Conservation (phyloP, 2,113 vertebrate species). For the Ptilorrhoa leucosticta region DNA sequence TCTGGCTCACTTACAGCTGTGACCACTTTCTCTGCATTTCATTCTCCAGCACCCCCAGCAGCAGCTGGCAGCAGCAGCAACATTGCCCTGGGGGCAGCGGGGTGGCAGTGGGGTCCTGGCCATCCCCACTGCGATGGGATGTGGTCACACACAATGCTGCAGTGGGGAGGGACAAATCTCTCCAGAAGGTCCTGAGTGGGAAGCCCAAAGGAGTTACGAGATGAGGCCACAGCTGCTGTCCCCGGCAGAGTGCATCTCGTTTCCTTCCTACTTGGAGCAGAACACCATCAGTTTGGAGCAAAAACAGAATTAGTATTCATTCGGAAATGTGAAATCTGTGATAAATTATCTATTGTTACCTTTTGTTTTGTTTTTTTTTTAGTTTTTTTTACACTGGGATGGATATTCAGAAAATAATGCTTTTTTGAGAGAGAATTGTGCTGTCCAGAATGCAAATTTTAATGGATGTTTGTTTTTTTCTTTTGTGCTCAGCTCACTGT, state of each 20-base stretch:
- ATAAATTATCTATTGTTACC: background rate
- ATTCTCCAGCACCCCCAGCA: background rate
- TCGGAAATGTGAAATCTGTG: rapidly evolving
- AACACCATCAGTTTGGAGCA: rapidly evolving
- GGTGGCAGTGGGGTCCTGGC: background rate
- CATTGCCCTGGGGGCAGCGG: rapidly evolving
- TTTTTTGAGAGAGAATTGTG: background rate
- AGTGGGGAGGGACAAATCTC: background rate
- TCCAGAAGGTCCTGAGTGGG: rapidly evolving
- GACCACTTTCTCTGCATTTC: background rate
- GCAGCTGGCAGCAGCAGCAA: background rate
- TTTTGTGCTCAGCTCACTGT: background rate
- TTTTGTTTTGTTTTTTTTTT: background rate
- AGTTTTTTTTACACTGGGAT: rapidly evolving
- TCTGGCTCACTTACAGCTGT: background rate
- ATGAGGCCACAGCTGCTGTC: background rate
- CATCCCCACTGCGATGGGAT: background rate
- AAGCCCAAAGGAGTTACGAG: background rate
- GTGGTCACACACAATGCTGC: background rate
- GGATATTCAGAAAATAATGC: background rate
- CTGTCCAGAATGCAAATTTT: background rate
- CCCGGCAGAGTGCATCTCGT: rapidly evolving
- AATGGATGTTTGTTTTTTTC: rapidly evolving
- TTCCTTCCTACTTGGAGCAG: background rate
- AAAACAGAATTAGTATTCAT: background rate